These are phyloP conservation scores for Atlantisia rogersi DNA, from an alignment of 2,113 vertebrate genomes.

Conservation along the genomic window DNA sequence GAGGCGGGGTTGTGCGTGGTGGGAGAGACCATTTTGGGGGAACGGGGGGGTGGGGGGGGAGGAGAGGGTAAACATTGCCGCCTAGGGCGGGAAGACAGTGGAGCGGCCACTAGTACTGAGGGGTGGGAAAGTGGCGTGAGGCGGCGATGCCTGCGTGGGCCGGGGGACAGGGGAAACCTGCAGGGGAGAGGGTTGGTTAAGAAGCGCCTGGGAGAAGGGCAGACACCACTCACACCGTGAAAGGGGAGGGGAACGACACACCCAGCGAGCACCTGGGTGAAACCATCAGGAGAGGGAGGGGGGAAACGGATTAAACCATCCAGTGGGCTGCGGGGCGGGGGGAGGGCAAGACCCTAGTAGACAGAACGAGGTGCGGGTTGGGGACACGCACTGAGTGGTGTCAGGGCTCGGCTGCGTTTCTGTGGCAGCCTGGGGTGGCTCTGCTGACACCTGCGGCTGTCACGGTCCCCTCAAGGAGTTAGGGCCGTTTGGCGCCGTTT, in stretches of 20 bases:
- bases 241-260: not conserved
- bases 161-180: too few relatives aligned
- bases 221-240: not conserved
- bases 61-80: not conserved
- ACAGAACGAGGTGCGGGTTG: not conserved
- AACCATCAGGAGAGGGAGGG: not conserved
- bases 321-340: not conserved
- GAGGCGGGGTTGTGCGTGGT: not conserved
- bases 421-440: not conserved
- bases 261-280: not conserved
- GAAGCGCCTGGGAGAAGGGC: too few relatives aligned
- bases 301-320: not conserved
- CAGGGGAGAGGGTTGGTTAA: not conserved
- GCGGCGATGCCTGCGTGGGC: not conserved
- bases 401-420: rapidly evolving
- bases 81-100: not conserved
- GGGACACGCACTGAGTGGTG: not conserved
- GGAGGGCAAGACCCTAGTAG: not conserved
- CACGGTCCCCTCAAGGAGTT: too few relatives aligned
- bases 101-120: too few relatives aligned
- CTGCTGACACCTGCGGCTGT: not conserved
- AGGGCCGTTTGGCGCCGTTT: not conserved
- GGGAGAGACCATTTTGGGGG: not conserved
- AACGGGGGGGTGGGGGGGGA: too few relatives aligned
- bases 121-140: too few relatives aligned